Conservation (phyloP, 2,113 vertebrate species). For the Petrocephalus microphthalmus region DNA sequence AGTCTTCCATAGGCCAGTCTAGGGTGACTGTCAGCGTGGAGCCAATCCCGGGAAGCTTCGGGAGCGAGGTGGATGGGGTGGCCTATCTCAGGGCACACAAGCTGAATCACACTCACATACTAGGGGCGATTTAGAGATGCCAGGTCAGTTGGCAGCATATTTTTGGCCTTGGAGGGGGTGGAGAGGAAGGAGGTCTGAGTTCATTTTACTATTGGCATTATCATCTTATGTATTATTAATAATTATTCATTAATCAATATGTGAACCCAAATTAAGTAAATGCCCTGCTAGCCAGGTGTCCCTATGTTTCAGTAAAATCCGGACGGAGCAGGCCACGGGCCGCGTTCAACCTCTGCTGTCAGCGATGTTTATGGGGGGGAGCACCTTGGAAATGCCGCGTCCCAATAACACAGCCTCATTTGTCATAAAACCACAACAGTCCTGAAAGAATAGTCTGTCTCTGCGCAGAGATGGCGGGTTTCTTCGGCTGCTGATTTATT, state of each 20-base stretch:
- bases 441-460: neutral
- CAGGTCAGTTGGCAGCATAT: neutral
- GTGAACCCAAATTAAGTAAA: neutral
- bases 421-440: conserved; percentile 11
- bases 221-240: neutral
- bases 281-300: neutral
- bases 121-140: neutral
- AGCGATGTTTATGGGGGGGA: neutral
- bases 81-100: neutral
- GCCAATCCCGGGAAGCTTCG: neutral
- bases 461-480: neutral
- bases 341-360: neutral
- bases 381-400: neutral
- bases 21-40: neutral
- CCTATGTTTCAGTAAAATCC: neutral
- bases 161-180: neutral
- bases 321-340: neutral
- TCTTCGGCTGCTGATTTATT: neutral
- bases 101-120: neutral
- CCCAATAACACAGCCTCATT: neutral
- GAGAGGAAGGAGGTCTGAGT: neutral
- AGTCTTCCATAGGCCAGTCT: neutral
- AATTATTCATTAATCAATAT: neutral
- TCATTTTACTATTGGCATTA: neutral
- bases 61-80: neutral